phyloP scores from a whole-genome alignment of 2,888 invertebrate species.

The Tholera decimalis region DNA sequence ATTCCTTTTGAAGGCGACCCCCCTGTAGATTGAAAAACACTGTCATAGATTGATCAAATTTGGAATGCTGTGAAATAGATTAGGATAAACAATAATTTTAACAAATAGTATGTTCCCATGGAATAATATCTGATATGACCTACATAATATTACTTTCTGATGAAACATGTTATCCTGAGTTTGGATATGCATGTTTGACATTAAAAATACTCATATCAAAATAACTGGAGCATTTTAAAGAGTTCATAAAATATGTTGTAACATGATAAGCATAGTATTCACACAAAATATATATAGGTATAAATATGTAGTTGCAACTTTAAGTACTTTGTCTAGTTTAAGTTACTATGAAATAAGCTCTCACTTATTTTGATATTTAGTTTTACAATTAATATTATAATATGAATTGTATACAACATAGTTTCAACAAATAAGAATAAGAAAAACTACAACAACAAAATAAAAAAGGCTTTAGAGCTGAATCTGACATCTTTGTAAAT shows the following conservation, averaged over 20 bases:
- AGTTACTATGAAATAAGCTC: background rate
- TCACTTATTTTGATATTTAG: background rate
- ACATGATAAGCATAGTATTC: background rate
- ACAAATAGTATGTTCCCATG: background rate
- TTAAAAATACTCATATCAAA: conserved; percentile 19
- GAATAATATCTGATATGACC: background rate
- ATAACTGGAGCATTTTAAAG: conserved; percentile 18
- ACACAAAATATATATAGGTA: background rate
- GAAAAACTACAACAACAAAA: background rate
- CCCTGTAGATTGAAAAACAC: too few relatives aligned
- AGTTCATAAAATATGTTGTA: conserved; percentile 9
- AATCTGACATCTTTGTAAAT: background rate
- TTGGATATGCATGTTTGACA: conserved; percentile 10
- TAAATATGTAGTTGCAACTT: conserved; percentile 7
- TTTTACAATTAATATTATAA: background rate
- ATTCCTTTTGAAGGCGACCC: too few relatives aligned
- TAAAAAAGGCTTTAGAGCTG: conserved; percentile 9
- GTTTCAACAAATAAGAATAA: too few relatives aligned
- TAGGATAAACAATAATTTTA: background rate
- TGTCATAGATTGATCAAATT: background rate
- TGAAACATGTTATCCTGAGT: background rate
- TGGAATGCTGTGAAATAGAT: background rate
- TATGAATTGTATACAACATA: too few relatives aligned
- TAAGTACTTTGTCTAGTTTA: conserved; percentile 3
- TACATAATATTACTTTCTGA: background rate